A percentile compares a stretch with the other conserved stretches of the same genome.
phyloP scores from a whole-genome alignment of 2,797 vertebrate species.

The Ctenopoma kingsleyae region DNA sequence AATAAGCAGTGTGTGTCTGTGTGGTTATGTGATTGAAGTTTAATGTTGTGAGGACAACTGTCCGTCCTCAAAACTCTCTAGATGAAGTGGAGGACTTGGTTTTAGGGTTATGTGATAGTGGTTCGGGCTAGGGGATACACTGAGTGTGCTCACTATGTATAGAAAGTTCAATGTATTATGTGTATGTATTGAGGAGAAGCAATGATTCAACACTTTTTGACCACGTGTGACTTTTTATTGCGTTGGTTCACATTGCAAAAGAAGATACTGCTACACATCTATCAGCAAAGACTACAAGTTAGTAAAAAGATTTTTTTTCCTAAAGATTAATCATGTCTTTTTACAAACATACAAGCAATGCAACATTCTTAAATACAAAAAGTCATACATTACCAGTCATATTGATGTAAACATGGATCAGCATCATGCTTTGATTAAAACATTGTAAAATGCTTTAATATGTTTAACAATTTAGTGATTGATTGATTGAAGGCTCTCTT shows the following conservation, averaged over 20 bases:
- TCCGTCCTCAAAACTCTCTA: too few species aligned
- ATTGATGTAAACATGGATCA: constrained; percentile 65
- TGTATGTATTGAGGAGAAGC: constrained; percentile 47
- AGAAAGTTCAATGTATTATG: too few species aligned
- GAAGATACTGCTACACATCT: constrained; percentile 81
- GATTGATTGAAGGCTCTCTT: constrained; percentile 36
- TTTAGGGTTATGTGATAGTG: too few species aligned
- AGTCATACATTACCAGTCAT: constrained; percentile 64
- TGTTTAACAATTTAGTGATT: constrained; percentile 36
- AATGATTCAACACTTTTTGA: constrained; percentile 69
- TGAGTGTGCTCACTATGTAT: too few species aligned
- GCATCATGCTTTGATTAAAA: constrained; percentile 43
- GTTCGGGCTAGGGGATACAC: too few species aligned
- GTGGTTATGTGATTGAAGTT: too few species aligned
- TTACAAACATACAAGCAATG: constrained; percentile 77
- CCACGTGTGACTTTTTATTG: constrained; percentile 83
- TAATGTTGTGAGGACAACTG: too few species aligned
- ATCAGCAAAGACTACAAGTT: constrained; percentile 84
- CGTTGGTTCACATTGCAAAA: constrained; percentile 79
- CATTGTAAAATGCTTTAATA: constrained; percentile 29
- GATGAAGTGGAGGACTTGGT: too few species aligned
- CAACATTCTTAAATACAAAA: constrained; percentile 71
- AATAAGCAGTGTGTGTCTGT: too few species aligned
- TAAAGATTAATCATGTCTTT: constrained; percentile 76
- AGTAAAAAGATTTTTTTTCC: constrained; percentile 76